Percentiles rank a stretch among this genome's conserved stretches.
phyloP scores from a whole-genome alignment of 2,113 vertebrate genomes.

The Elephantulus edwardii region DNA sequence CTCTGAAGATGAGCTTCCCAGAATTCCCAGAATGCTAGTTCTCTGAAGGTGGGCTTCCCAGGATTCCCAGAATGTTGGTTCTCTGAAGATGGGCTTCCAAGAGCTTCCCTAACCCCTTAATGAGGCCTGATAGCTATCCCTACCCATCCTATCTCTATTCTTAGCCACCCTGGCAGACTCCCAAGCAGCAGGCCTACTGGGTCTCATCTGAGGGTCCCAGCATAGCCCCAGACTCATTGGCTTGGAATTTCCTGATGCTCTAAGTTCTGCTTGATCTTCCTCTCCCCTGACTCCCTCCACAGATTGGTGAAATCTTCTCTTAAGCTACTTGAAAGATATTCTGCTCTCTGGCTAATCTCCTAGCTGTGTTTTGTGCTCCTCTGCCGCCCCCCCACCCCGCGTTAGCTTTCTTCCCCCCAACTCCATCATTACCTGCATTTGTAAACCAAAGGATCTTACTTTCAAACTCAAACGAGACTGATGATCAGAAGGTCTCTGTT shows the following conservation, averaged over 20 bases:
- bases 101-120: no score
- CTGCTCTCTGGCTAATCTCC: not conserved
- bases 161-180: accelerated
- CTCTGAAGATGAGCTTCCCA: not conserved
- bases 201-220: not conserved
- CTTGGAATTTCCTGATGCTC: not conserved
- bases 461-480: not conserved
- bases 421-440: not conserved
- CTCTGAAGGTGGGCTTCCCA: not conserved
- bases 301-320: not conserved
- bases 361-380: no score
- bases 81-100: no score
- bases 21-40: not conserved
- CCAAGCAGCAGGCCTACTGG: accelerated
- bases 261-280: not conserved
- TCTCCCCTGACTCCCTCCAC: not conserved
- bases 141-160: no score
- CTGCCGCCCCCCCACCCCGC: no score
- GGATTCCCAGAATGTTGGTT: no score
- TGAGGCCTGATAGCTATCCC: no score
- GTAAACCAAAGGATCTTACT: not conserved
- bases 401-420: not conserved
- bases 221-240: accelerated
- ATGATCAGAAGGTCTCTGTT: not conserved
- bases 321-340: not conserved